These are phyloP conservation scores for Hemicentrotus pulcherrimus DNA, from an alignment of 35 echinoderm and acorn worm species.

Conservation along the genomic window DNA sequence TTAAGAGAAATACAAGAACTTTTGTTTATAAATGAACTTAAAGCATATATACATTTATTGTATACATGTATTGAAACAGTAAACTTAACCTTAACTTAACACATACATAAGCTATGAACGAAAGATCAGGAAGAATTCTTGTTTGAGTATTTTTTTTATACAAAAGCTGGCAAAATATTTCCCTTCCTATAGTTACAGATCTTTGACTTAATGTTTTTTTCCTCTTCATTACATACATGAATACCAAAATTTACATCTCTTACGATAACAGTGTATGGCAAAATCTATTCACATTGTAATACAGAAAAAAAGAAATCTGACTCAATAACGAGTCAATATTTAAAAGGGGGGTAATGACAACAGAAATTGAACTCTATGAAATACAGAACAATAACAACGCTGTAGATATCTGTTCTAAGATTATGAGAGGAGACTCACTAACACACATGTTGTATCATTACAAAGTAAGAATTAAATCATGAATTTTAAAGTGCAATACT, in stretches of 20 bases:
- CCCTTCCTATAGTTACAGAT: slow-evolving; percentile 8
- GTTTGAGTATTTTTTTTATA: background rate
- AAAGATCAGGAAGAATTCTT: slow-evolving; percentile 5
- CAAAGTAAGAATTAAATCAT: background rate
- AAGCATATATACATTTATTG: slow-evolving; percentile 41
- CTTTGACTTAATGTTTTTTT: background rate
- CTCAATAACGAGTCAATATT: background rate
- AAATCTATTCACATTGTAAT: slow-evolving; percentile 23
- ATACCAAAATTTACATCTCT: slow-evolving; percentile 39
- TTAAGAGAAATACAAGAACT: slow-evolving; percentile 1
- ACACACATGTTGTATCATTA: background rate
- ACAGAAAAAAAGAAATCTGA: background rate
- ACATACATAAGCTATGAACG: background rate
- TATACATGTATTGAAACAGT: background rate
- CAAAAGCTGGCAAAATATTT: slow-evolving; percentile 40
- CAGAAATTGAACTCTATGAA: background rate
- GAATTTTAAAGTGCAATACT: background rate
- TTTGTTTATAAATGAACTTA: slow-evolving; percentile 30
- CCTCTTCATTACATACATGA: background rate
- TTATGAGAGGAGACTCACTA: background rate
- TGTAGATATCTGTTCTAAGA: background rate
- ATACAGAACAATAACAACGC: background rate
- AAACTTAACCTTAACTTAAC: background rate
- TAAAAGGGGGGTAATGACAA: background rate
- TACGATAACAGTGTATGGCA: background rate